These are phyloP conservation scores for Anguilla pacifica DNA, from an alignment of 2,797 vertebrate genomes.

Conservation along the genomic window DNA sequence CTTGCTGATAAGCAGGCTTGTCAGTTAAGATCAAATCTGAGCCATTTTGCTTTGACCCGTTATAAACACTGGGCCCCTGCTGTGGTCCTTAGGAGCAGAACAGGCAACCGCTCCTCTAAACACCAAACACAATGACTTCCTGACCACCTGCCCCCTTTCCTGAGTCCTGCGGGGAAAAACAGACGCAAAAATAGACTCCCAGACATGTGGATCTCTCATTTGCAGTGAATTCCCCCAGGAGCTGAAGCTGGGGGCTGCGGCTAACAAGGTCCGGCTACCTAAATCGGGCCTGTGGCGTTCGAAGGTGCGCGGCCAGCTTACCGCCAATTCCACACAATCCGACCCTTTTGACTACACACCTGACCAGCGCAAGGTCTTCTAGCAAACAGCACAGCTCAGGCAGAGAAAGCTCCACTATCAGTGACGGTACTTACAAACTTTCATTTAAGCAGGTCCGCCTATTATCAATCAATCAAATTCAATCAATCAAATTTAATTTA, in stretches of 20 bases:
- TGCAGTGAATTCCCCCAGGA: not conserved
- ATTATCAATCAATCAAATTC: not conserved
- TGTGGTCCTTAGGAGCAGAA: not conserved
- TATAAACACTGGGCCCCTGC: not conserved
- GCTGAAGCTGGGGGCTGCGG: not conserved
- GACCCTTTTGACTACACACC: not conserved
- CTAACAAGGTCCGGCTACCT: not conserved
- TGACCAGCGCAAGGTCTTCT: not conserved
- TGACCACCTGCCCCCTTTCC: slow-evolving; percentile 30
- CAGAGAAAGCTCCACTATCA: not conserved
- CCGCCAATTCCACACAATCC: not conserved
- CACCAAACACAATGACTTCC: slow-evolving; percentile 25
- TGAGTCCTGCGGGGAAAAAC: not conserved
- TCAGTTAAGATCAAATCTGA: not conserved
- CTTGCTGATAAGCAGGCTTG: not conserved
- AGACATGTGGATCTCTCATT: slow-evolving; percentile 21
- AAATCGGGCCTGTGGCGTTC: not conserved
- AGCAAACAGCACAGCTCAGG: not conserved
- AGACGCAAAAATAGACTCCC: slow-evolving; percentile 23
- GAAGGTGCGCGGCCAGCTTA: not conserved
- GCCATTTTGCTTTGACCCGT: not conserved
- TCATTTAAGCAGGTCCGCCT: not conserved
- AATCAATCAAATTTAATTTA: too few relatives aligned
- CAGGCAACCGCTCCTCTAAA: not conserved
- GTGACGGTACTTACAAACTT: not conserved